Evolutionary conservation across 2,113 vertebrate genomes (phyloP).

Genomic region (Dasyurus viverrinus): DNA sequence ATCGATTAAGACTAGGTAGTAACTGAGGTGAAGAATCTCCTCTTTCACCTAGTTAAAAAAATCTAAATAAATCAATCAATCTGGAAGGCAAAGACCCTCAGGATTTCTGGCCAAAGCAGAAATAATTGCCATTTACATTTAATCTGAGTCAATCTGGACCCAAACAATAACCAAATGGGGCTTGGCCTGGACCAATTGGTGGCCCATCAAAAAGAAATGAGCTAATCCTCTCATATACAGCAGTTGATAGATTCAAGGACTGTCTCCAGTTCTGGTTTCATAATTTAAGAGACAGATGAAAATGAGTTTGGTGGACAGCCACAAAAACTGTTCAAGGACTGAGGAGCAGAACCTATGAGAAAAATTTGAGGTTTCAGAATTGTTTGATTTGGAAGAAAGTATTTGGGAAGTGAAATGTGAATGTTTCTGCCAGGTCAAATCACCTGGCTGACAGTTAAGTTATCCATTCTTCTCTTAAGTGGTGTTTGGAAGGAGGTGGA

Average conservation of each 20-base stretch:
- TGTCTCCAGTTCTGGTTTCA: background rate
- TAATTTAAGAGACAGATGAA: slow-evolving; percentile 20
- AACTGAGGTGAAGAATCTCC: no score
- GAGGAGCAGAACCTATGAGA: background rate
- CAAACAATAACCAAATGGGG: no score
- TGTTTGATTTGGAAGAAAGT: slow-evolving; percentile 35
- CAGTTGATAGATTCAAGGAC: background rate
- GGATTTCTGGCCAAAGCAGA: no score
- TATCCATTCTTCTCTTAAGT: background rate
- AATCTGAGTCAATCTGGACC: no score
- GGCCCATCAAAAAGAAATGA: background rate
- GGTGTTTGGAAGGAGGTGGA: background rate
- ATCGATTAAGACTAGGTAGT: no score
- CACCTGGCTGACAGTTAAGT: background rate
- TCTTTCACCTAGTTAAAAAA: no score
- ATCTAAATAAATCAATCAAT: no score
- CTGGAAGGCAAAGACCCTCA: no score
- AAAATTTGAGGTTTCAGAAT: slow-evolving; percentile 8
- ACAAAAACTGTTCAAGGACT: background rate
- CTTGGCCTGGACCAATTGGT: no score
- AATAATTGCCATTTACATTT: no score
- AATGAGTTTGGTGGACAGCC: background rate
- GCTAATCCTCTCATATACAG: background rate
- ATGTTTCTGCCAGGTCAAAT: slow-evolving; percentile 1
- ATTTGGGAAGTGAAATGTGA: background rate